Conservation (phyloP, 2,888 invertebrate genomes). For the Panopea generosa region DNA sequence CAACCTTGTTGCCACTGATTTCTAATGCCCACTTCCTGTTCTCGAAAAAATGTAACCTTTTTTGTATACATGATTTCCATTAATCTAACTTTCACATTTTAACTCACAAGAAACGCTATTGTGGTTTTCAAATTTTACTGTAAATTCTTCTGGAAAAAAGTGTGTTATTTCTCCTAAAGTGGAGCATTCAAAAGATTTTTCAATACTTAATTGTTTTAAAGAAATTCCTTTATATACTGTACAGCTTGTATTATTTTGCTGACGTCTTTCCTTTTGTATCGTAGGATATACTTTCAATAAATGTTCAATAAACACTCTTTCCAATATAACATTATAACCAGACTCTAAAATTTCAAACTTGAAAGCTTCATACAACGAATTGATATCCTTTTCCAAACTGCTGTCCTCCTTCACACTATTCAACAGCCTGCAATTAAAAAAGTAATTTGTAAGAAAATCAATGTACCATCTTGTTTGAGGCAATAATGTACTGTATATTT, state of each 20-base stretch:
- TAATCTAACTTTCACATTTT: background rate
- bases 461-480: too few species aligned
- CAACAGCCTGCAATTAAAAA: slow-evolving; percentile 25
- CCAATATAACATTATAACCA: background rate
- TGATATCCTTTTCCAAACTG: slow-evolving; percentile 25
- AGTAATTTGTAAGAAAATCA: background rate
- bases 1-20: slow-evolving; percentile 13
- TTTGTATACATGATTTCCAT: slow-evolving; percentile 22
- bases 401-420: slow-evolving; percentile 16
- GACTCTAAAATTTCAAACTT: slow-evolving; percentile 32
- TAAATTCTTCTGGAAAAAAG: slow-evolving; percentile 10
- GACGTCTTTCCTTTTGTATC: slow-evolving; percentile 7
- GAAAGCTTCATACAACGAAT: too few species aligned
- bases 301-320: slow-evolving; percentile 20
- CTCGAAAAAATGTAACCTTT: slow-evolving; percentile 13
- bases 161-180: slow-evolving; percentile 11
- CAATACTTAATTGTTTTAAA: slow-evolving; percentile 7
- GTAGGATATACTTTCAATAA: slow-evolving; percentile 15
- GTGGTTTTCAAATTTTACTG: slow-evolving; percentile 15
- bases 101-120: slow-evolving; percentile 12
- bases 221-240: slow-evolving; percentile 29
- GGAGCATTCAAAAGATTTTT: slow-evolving; percentile 4
- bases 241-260: slow-evolving; percentile 12
- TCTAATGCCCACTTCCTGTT: slow-evolving; percentile 9
- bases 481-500: too few species aligned